Evolutionary conservation across 2,113 vertebrate species (phyloP).

Genomic region (Phodopus roborovskii): DNA sequence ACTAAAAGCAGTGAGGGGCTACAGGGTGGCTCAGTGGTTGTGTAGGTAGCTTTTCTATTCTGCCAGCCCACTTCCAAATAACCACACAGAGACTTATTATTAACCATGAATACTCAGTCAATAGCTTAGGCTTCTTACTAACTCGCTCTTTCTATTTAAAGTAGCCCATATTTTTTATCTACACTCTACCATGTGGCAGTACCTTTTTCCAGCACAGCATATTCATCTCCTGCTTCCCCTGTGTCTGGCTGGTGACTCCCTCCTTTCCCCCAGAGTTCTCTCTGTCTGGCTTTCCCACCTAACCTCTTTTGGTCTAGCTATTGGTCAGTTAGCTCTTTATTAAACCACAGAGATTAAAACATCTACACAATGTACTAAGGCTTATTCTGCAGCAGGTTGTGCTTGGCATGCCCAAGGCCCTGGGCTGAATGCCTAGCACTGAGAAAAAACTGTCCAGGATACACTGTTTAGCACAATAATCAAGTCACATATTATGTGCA

Average conservation of each 20-base stretch:
- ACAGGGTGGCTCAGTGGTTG: background rate
- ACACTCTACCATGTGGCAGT: background rate
- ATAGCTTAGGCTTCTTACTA: background rate
- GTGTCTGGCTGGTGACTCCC: too few species aligned
- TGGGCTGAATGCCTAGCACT: background rate
- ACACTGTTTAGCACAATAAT: background rate
- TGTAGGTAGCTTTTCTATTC: background rate
- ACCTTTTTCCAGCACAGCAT: background rate
- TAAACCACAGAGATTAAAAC: background rate
- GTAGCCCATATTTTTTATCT: background rate
- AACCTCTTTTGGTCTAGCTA: background rate
- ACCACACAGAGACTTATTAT: background rate
- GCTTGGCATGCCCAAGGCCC: background rate
- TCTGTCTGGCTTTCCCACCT: background rate
- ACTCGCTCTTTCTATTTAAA: background rate
- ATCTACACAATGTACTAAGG: background rate
- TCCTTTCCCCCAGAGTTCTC: background rate
- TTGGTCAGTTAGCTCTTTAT: background rate
- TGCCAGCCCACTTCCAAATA: background rate
- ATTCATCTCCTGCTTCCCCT: background rate
- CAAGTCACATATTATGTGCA: background rate
- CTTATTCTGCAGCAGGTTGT: background rate
- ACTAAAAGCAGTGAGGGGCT: background rate
- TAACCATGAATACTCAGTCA: background rate
- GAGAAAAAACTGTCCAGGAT: background rate